Conservation (phyloP, 2,797 vertebrate species). For the Ctenopoma kingsleyae region DNA sequence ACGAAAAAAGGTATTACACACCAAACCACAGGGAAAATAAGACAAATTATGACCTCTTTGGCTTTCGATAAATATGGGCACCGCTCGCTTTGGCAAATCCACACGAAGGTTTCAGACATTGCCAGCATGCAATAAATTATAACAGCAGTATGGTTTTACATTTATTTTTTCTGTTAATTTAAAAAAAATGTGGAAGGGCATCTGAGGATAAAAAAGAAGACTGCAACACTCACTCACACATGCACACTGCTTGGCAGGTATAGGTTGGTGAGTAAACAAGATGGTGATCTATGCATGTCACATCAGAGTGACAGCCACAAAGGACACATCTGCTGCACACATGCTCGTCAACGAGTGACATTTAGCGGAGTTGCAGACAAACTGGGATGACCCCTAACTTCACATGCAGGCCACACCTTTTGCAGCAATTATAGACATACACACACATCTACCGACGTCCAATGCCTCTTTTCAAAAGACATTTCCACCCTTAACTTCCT, state of each 20-base stretch:
- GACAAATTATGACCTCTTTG: too few species aligned
- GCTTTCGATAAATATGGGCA: conserved; percentile 1
- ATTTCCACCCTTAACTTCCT: background rate
- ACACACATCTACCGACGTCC: background rate
- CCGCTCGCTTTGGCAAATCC: conserved; percentile 32
- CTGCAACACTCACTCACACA: conserved; percentile 15
- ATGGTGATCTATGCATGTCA: conserved; percentile 62
- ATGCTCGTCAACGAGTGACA: conserved; percentile 71
- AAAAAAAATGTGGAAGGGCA: background rate
- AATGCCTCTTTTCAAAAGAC: background rate
- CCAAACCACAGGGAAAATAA: too few species aligned
- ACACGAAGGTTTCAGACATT: too few species aligned
- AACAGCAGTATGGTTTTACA: conserved; percentile 9
- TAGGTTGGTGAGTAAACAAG: conserved; percentile 66
- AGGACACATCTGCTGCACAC: conserved; percentile 60
- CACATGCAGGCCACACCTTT: conserved; percentile 10
- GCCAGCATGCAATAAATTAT: conserved; percentile 16
- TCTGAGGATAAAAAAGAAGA: conserved; percentile 14
- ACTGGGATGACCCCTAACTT: conserved; percentile 44
- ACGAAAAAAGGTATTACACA: too few species aligned
- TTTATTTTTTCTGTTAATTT: conserved; percentile 29
- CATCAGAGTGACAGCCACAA: conserved; percentile 76
- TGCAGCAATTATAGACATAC: background rate
- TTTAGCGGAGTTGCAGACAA: conserved; percentile 65
- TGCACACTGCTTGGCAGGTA: conserved; percentile 34